Conservation (phyloP, 1,140 invertebrate species). For the Stegodyphus dumicola region DNA sequence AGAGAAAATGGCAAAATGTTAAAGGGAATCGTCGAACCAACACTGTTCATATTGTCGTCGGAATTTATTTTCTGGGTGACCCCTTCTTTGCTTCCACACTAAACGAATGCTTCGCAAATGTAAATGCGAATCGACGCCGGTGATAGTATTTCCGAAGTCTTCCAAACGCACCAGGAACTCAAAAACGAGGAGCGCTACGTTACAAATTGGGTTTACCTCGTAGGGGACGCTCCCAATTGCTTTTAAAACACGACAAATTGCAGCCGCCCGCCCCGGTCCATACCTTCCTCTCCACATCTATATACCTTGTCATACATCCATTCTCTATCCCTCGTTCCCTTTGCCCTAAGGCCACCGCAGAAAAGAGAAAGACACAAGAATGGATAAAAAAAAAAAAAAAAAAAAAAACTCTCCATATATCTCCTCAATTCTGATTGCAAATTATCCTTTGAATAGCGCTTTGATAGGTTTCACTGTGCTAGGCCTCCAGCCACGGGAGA, state of each 20-base stretch:
- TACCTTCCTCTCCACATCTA: constrained; percentile 9
- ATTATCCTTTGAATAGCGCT: constrained; percentile 56
- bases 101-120: constrained; percentile 49
- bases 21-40: too few species aligned
- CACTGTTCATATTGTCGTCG: too few species aligned
- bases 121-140: constrained; percentile 57
- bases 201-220: constrained; percentile 52
- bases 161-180: constrained; percentile 6
- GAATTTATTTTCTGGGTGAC: background rate
- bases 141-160: constrained; percentile 46
- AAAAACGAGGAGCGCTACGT: constrained; percentile 49
- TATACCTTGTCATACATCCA: background rate
- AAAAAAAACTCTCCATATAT: constrained; percentile 5
- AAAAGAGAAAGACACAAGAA: constrained; percentile 13
- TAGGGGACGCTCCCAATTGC: constrained; percentile 43
- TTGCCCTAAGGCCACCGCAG: constrained; percentile 2
- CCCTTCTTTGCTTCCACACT: background rate
- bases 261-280: background rate
- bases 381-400: constrained; percentile 2
- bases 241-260: constrained; percentile 60
- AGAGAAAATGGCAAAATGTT: too few species aligned
- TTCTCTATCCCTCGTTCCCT: constrained; percentile 3
- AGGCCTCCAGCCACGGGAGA: constrained; percentile 14
- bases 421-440: constrained; percentile 54
- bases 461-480: constrained; percentile 59